Evolutionary conservation across 2,888 invertebrate genomes (phyloP).

Genomic region (Eubasilissa splendida): DNA sequence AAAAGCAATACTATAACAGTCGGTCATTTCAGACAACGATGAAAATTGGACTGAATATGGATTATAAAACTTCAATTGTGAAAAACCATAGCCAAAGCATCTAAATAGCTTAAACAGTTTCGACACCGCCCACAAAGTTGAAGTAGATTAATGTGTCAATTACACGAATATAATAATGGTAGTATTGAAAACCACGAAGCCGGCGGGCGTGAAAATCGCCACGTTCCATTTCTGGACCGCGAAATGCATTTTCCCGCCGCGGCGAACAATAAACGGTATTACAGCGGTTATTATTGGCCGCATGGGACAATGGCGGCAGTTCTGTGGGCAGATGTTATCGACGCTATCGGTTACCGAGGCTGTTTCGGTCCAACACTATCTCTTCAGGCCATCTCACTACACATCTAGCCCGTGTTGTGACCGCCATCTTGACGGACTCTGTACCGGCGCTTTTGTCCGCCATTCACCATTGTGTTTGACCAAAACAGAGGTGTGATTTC

Average conservation of each 20-base stretch:
- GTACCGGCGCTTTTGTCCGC: conserved; percentile 21
- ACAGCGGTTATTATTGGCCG: conserved; percentile 8
- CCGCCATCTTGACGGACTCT: conserved; percentile 10
- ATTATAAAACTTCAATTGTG: too few species aligned
- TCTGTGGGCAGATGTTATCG: conserved; percentile 24
- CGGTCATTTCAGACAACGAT: too few species aligned
- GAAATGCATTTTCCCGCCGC: conserved; percentile 19
- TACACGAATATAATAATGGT: too few species aligned
- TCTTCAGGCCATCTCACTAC: conserved; percentile 8
- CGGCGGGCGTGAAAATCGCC: conserved; percentile 17
- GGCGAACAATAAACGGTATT: conserved; percentile 18
- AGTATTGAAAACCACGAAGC: background rate
- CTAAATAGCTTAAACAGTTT: too few species aligned
- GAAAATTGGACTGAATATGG: too few species aligned
- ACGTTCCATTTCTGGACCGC: background rate
- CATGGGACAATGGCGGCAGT: conserved; percentile 14
- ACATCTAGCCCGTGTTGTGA: conserved; percentile 28
- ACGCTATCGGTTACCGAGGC: conserved; percentile 4
- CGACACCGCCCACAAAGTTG: too few species aligned
- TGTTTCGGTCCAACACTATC: background rate
- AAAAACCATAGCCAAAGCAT: too few species aligned
- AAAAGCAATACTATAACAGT: too few species aligned
- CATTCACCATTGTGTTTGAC: conserved; percentile 27
- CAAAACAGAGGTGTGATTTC: conserved; percentile 17
- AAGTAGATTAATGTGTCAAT: too few species aligned